phyloP scores from a whole-genome alignment of 2,888 invertebrate genomes.

The Lissonota sp. region DNA sequence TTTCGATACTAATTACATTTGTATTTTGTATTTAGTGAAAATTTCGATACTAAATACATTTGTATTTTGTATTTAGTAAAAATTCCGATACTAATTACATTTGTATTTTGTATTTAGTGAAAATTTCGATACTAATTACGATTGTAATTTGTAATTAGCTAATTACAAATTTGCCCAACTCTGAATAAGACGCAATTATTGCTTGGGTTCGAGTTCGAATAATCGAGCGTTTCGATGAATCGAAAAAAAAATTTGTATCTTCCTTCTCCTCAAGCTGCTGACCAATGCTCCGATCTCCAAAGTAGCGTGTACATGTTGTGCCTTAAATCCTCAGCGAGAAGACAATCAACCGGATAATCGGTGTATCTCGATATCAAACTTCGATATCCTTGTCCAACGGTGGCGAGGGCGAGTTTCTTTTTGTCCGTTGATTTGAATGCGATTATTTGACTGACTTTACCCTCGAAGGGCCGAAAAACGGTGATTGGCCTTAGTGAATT shows the following conservation, averaged over 20 bases:
- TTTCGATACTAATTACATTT: no score
- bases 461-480: conserved; percentile 96
- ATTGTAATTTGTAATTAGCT: no score
- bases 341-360: conserved; percentile 84
- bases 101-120: no score
- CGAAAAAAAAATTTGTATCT: neutral
- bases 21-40: no score
- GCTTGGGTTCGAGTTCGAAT: no score
- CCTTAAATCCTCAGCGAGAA: conserved; percentile 80
- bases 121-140: no score
- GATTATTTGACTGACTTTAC: conserved; percentile 87
- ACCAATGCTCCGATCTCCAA: conserved; percentile 91
- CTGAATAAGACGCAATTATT: no score
- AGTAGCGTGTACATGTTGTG: conserved; percentile 88
- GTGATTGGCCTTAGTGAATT: conserved; percentile 93
- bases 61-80: no score
- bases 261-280: conserved; percentile 78
- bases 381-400: conserved; percentile 93
- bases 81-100: no score
- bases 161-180: no score
- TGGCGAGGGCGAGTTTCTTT: conserved; percentile 87
- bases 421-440: conserved; percentile 82
- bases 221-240: neutral
- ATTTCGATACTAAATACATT: no score
- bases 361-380: conserved; percentile 89